phyloP scores from a whole-genome alignment of 2,113 vertebrate genomes.

The Eublepharis macularius region DNA sequence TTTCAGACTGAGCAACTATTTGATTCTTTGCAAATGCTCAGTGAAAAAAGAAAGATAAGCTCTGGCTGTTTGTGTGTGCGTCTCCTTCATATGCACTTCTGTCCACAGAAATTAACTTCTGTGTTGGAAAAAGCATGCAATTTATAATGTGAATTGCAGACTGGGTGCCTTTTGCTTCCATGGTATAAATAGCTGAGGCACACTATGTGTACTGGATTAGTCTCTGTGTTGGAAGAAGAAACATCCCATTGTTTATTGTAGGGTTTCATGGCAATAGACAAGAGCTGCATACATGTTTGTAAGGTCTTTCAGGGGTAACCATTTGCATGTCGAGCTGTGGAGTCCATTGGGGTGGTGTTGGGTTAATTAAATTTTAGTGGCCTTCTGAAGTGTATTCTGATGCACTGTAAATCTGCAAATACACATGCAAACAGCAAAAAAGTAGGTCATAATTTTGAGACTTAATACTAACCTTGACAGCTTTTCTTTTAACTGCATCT shows the following conservation, averaged over 20 bases:
- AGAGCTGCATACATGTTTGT: background rate
- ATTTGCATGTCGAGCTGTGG: background rate
- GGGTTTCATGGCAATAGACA: background rate
- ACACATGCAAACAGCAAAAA: slow-evolving; percentile 13
- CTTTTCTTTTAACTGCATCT: background rate
- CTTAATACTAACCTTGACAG: slow-evolving; percentile 15
- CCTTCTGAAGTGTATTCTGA: background rate
- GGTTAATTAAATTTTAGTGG: slow-evolving; percentile 22
- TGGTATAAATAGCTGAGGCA: background rate
- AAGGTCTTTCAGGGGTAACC: background rate
- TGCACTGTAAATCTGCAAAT: background rate
- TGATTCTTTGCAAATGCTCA: background rate
- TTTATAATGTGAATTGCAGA: background rate
- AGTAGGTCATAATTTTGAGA: slow-evolving; percentile 8
- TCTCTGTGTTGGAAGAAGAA: background rate
- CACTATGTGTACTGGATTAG: background rate
- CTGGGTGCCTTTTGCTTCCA: background rate
- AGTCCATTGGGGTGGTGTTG: background rate
- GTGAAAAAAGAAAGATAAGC: background rate
- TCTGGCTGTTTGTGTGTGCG: background rate
- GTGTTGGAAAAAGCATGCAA: background rate
- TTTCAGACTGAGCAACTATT: background rate
- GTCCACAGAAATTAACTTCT: background rate
- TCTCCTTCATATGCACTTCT: background rate
- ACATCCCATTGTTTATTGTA: background rate